These are phyloP conservation scores for Calliopum simillimum DNA, from an alignment of 2,888 invertebrate genomes.

Conservation along the genomic window DNA sequence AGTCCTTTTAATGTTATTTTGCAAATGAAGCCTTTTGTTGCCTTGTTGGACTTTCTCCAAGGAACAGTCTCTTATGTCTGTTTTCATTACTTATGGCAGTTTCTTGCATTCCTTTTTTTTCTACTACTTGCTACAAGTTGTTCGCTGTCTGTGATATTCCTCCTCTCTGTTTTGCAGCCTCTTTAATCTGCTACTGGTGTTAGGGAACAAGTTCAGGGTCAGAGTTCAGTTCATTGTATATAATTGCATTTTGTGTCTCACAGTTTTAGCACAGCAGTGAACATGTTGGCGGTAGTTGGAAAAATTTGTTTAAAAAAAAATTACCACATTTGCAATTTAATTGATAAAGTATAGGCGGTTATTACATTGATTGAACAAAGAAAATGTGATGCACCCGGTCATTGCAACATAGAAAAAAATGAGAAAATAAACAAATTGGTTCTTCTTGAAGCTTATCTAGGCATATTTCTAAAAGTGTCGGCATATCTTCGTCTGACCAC, in stretches of 20 bases:
- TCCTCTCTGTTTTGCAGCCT: not conserved
- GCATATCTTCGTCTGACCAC: no score
- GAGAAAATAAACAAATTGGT: no score
- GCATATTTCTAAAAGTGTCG: no score
- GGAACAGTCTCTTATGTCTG: not conserved
- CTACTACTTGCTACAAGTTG: constrained; percentile 1
- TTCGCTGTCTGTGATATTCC: not conserved
- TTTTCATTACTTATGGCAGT: constrained; percentile 1
- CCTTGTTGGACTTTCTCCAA: not conserved
- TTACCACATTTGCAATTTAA: no score
- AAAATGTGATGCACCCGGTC: no score
- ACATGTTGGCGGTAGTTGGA: no score
- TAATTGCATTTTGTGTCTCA: not conserved
- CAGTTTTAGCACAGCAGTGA: not conserved
- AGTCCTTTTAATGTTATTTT: constrained; percentile 6
- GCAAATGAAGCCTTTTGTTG: not conserved
- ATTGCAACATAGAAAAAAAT: no score
- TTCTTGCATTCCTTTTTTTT: not conserved
- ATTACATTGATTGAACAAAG: no score
- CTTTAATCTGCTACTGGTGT: constrained; percentile 1
- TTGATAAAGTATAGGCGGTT: no score
- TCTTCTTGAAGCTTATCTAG: no score
- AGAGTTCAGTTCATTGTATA: not conserved
- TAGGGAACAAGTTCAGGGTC: constrained; percentile 5
- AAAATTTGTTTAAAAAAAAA: no score